Base-by-base conservation (phyloP, 2,888 invertebrate genomes). In the Lypha dubia region DNA sequence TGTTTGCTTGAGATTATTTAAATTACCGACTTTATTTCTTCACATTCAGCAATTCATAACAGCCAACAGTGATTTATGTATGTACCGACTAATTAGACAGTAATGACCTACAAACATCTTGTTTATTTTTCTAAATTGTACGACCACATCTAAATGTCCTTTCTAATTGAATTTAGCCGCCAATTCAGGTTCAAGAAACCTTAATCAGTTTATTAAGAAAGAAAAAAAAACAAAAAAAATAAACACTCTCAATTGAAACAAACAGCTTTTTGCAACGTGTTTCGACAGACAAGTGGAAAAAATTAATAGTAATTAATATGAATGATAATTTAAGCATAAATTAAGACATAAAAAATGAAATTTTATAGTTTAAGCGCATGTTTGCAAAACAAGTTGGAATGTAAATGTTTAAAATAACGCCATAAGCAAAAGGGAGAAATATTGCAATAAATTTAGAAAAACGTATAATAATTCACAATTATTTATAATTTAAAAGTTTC, bases 151-250 rank as follows among this genome's bases (percentile, higher is more conserved):
- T 44, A 68, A 9, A 49, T 68, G 13, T 22, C 32, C 65, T 22
- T 77, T 62, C 17, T 20, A 67, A 67, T 58, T 67, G 15, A 13
- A 4, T 46, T 20, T n/a, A n/a, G n/a, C 22, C 62, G 44, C 51
- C n/a, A 20, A 41, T 65, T 49, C 63, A 71, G 41, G 73, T 79
- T 73, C 79, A 79, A 73, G n/a, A 79, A 73, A 73, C 79, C 49
- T 73, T 58, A 46, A 46, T 41, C 32, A 17, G 4, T 68, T 38
- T 20, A 24, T 62, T 24, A 28, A 2, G 2, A 28, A 4, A 4
- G 38, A 28, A 1, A 28, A 44, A 22, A 3, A 24, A n/a, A 28
- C 28, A 4, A 28, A 4, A 4, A 51, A 28, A 1, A 28, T 28
- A 22, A 3, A 24, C 15, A 44, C 15, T n/a, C 20, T 11, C 8